phyloP scores from a whole-genome alignment of 2,888 invertebrate genomes.

The Schizaphis graminum region DNA sequence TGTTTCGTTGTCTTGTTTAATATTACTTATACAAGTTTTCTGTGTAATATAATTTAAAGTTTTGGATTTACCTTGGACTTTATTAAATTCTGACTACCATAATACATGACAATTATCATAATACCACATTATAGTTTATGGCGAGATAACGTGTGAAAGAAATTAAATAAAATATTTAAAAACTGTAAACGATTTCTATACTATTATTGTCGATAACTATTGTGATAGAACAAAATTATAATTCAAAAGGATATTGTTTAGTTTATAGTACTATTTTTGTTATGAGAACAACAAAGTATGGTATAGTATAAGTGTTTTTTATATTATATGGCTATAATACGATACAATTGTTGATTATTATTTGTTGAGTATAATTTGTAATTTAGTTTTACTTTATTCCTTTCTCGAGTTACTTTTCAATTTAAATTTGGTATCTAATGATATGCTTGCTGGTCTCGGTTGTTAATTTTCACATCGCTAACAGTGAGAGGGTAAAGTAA shows the following conservation, averaged over 20 bases:
- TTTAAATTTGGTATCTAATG: constrained; percentile 33
- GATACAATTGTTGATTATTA: not conserved
- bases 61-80: not conserved
- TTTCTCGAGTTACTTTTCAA: constrained; percentile 25
- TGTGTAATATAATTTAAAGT: not conserved
- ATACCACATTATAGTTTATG: not conserved
- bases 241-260: not conserved
- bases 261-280: not conserved
- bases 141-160: not conserved
- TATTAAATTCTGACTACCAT: not conserved
- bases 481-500: not conserved
- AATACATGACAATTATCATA: not conserved
- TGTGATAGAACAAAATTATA: not conserved
- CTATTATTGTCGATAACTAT: not conserved
- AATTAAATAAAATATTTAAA: not conserved
- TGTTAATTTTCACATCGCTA: constrained; percentile 33
- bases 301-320: not conserved
- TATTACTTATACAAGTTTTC: constrained; percentile 28
- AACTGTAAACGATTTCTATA: not conserved
- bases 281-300: not conserved
- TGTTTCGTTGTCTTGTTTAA: constrained; percentile 8
- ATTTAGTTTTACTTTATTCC: not conserved
- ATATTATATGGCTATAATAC: not conserved
- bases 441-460: not conserved
- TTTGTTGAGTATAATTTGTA: not conserved